These are phyloP conservation scores for Spondyliosoma cantharus DNA, from an alignment of 2,797 vertebrate species.

Conservation along the genomic window DNA sequence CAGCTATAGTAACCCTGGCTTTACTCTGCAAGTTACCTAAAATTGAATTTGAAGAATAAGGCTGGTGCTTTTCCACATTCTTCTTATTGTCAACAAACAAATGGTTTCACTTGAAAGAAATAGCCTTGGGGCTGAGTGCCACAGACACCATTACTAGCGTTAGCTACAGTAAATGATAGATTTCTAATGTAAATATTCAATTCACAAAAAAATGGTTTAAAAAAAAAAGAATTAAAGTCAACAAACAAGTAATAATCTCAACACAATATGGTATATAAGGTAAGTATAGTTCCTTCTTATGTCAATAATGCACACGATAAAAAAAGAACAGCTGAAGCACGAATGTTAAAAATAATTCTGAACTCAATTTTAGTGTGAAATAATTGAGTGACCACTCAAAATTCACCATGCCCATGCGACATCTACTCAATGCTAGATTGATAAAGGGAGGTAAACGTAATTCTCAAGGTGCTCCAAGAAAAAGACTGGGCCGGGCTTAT, in stretches of 20 bases:
- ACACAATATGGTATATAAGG: too few relatives aligned
- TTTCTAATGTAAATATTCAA: too few relatives aligned
- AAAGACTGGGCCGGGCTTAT: conserved; percentile 49
- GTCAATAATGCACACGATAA: too few relatives aligned
- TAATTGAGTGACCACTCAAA: conserved; percentile 5
- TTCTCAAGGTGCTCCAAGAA: conserved; percentile 58
- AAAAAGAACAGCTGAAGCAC: too few relatives aligned
- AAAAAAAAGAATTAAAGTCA: too few relatives aligned
- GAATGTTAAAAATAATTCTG: too few relatives aligned
- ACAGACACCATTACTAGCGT: background rate
- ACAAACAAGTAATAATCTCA: too few relatives aligned
- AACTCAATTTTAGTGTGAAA: background rate
- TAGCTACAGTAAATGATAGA: too few relatives aligned
- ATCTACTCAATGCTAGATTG: conserved; percentile 32
- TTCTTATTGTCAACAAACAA: background rate
- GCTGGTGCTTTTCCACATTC: background rate
- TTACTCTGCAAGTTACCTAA: background rate
- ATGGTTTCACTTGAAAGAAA: background rate
- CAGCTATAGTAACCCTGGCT: background rate
- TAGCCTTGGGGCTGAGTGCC: background rate
- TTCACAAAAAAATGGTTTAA: too few relatives aligned
- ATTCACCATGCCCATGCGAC: conserved; percentile 15
- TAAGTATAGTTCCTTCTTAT: too few relatives aligned
- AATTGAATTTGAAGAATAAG: conserved; percentile 15
- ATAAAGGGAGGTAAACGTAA: conserved; percentile 48